Conservation (phyloP, 2,113 vertebrate genomes). For the Laticauda laticaudata region DNA sequence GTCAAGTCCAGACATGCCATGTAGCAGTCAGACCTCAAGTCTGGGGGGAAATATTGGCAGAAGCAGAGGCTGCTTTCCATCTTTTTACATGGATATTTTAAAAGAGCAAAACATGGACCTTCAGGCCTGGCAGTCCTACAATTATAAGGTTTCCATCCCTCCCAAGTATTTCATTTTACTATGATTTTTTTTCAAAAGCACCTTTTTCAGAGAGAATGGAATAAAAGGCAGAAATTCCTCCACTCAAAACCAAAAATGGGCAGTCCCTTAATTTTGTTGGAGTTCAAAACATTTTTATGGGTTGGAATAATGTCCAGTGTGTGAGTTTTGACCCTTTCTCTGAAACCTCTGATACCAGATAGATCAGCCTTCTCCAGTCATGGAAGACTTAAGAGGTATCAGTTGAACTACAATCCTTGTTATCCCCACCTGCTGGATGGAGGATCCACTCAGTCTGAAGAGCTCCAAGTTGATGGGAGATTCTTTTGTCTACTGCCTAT, state of each 20-base stretch:
- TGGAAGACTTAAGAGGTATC: not conserved
- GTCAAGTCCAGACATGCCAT: not conserved
- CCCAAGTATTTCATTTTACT: not conserved
- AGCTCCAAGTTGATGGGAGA: not conserved
- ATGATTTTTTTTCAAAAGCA: not conserved
- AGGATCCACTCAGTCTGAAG: not conserved
- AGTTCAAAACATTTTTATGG: not conserved
- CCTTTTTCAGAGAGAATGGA: not conserved
- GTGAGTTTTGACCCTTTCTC: not conserved
- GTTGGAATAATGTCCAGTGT: not conserved
- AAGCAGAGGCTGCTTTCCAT: not conserved
- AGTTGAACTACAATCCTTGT: not conserved
- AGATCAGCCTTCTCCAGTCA: not conserved
- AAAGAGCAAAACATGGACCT: not conserved
- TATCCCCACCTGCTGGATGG: not conserved
- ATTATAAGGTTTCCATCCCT: not conserved
- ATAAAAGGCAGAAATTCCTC: not conserved
- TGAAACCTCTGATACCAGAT: not conserved
- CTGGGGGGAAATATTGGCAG: not conserved
- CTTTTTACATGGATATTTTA: not conserved
- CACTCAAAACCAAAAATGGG: not conserved
- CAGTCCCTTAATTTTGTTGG: not conserved
- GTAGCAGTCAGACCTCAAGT: not conserved
- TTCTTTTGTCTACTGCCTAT: not conserved
- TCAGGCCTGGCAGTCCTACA: not conserved